Evolutionary conservation across 2,797 vertebrate genomes (phyloP).

Genomic region (Esox masquinongy): DNA sequence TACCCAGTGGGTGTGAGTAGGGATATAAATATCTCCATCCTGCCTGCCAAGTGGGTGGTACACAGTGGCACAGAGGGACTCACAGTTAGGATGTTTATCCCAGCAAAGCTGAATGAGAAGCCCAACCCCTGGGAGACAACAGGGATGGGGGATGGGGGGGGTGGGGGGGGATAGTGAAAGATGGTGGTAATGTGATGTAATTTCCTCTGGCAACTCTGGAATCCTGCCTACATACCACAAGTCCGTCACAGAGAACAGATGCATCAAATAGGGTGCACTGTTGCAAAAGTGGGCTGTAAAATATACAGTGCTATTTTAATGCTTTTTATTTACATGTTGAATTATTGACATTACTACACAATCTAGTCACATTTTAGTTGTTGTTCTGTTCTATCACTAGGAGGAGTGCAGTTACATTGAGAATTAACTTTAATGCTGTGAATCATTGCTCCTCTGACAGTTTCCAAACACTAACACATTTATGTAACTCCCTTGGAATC

Average conservation of each 20-base stretch:
- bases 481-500: constrained; percentile 51
- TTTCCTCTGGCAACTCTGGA: constrained; percentile 29
- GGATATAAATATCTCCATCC: constrained; percentile 43
- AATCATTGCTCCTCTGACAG: constrained; percentile 46
- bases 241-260: constrained; percentile 19
- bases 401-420: constrained; percentile 49
- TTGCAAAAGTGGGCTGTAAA: not conserved
- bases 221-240: constrained; percentile 38
- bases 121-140: constrained; percentile 25
- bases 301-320: not conserved
- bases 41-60: constrained; percentile 42
- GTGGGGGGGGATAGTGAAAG: constrained; percentile 27
- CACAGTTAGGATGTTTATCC: constrained; percentile 46
- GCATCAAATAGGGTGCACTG: no score
- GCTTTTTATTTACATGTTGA: not conserved
- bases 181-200: constrained; percentile 54
- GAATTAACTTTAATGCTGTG: constrained; percentile 33
- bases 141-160: not conserved
- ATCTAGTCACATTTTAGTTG: constrained; percentile 11
- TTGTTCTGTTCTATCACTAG: constrained; percentile 36
- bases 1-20: constrained; percentile 31
- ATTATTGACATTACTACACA: not conserved
- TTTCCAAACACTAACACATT: constrained; percentile 37
- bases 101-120: constrained; percentile 31
- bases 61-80: constrained; percentile 40